These are phyloP conservation scores for Agrilus cyanescens DNA, from an alignment of 2,888 invertebrate genomes.

Conservation along the genomic window DNA sequence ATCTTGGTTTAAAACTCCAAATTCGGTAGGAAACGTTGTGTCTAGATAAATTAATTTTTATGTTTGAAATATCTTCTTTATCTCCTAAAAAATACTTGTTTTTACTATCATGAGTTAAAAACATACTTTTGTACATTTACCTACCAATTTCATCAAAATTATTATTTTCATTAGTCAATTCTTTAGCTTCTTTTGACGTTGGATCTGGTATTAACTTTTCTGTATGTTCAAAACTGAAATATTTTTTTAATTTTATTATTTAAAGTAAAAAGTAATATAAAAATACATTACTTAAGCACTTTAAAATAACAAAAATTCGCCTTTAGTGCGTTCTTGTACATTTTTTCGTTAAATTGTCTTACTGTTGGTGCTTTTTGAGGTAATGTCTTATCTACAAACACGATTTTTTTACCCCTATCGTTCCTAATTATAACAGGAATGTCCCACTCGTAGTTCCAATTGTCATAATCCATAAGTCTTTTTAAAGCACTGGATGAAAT, in stretches of 20 bases:
- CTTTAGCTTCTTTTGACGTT: not conserved
- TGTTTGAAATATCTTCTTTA: not conserved
- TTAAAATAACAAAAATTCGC: constrained; percentile 25
- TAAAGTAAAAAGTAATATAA: not conserved
- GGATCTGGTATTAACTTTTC: not conserved
- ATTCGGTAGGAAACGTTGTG: constrained; percentile 28
- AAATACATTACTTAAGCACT: constrained; percentile 20
- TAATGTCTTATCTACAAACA: constrained; percentile 28
- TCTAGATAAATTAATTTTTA: constrained; percentile 10
- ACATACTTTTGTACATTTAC: not conserved
- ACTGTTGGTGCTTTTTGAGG: constrained; percentile 17
- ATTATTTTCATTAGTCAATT: not conserved
- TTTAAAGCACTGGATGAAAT: constrained; percentile 27
- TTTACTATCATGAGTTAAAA: not conserved
- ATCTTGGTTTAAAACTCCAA: constrained; percentile 26
- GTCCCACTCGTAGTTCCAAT: constrained; percentile 23
- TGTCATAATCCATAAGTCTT: constrained; percentile 25
- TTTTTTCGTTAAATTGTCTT: constrained; percentile 19
- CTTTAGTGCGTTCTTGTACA: constrained; percentile 22
- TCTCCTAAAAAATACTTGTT: not conserved
- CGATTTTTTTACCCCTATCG: constrained; percentile 19
- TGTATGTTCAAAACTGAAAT: not conserved
- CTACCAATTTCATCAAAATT: not conserved
- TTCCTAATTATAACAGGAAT: constrained; percentile 27
- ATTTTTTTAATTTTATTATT: not conserved